Conservation (phyloP, 2,888 invertebrate genomes). For the Ctena decussata region DNA sequence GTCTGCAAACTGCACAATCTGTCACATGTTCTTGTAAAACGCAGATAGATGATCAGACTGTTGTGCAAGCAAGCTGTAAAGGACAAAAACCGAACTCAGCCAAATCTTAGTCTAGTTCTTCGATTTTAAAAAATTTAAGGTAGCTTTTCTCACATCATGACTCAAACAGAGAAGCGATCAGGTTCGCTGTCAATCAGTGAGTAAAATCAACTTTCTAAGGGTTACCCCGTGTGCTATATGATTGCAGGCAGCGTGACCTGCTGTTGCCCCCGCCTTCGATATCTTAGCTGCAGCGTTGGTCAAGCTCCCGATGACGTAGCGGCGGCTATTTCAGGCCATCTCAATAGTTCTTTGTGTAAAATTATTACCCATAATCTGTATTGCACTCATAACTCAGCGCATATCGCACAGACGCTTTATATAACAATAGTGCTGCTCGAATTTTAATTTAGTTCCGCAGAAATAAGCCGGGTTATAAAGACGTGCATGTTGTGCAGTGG, state of each 20-base stretch:
- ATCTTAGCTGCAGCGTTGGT: conserved; percentile 23
- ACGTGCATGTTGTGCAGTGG: conserved; percentile 4
- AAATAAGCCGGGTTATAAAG: neutral
- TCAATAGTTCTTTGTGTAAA: conserved; percentile 62
- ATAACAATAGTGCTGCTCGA: conserved; percentile 24
- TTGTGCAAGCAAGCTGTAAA: too few relatives aligned
- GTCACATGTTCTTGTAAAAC: too few relatives aligned
- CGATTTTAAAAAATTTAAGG: too few relatives aligned
- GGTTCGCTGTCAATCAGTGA: conserved; percentile 4
- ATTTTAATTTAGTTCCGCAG: conserved; percentile 17
- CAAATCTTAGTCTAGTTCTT: too few relatives aligned
- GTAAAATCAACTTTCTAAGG: conserved; percentile 25
- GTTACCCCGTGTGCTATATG: conserved; percentile 38
- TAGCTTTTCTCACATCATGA: neutral
- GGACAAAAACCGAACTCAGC: too few relatives aligned
- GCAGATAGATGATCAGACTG: too few relatives aligned
- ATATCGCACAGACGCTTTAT: conserved; percentile 38
- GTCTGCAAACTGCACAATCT: too few relatives aligned
- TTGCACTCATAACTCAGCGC: conserved; percentile 63
- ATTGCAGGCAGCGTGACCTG: conserved; percentile 39
- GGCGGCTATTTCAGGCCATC: conserved; percentile 64
- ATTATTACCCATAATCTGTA: conserved; percentile 67
- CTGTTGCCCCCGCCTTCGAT: conserved; percentile 30
- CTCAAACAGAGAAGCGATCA: neutral
- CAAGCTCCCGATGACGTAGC: conserved; percentile 58